Evolutionary conservation across 2,888 invertebrate species (phyloP).

Genomic region (Tetragonisca angustula): DNA sequence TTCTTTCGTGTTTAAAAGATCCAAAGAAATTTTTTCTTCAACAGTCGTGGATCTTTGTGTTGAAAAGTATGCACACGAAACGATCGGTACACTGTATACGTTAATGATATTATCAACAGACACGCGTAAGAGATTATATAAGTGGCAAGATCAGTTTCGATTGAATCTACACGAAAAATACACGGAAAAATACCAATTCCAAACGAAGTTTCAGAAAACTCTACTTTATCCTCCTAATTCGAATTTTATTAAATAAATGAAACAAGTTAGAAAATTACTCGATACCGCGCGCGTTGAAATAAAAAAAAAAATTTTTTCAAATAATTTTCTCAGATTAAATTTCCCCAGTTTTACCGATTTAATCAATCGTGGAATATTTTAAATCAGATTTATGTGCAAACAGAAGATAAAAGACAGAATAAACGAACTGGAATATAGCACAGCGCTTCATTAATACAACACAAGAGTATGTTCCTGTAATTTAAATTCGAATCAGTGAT

Average conservation of each 20-base stretch:
- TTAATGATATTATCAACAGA: conserved; percentile 15
- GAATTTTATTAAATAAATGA: background rate
- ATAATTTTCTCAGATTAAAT: background rate
- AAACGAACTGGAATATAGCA: no score
- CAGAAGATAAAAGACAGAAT: no score
- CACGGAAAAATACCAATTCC: background rate
- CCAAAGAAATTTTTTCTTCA: no score
- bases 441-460: background rate
- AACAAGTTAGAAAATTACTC: background rate
- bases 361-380: fast-evolving
- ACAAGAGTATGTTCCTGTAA: no score
- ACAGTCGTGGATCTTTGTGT: background rate
- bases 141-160: conserved; percentile 2
- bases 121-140: conserved; percentile 11
- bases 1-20: background rate
- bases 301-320: background rate
- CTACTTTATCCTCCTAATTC: background rate
- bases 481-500: background rate
- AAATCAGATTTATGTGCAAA: background rate
- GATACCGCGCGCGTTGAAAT: background rate
- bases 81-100: background rate
- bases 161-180: background rate
- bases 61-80: background rate
- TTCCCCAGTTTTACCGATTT: no score
- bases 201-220: background rate